Evolutionary conservation across 2,113 vertebrate species (phyloP), one percentile per base, ranked within the genome.

Genomic region (Myodes glareolus): DNA sequence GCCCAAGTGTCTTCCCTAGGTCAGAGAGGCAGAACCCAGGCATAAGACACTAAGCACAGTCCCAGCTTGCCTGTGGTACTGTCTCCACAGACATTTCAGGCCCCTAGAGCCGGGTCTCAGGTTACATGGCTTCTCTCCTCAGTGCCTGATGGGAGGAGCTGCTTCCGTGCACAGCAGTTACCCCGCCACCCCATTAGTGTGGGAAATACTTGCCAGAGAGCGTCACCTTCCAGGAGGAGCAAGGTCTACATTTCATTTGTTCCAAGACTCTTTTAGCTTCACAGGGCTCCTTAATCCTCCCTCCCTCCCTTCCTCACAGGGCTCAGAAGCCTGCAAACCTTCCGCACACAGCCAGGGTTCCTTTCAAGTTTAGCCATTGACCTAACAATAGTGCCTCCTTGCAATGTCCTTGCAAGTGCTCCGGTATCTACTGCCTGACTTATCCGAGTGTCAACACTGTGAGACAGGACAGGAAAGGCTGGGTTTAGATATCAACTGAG

Each of bases 191-290:
- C 91, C 36, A 76, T 94, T 92, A 93, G 68, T 39, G 52, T 58
- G 81, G 86, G 96, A 97, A 97, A 97, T 95, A 89, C 68, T 95
- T 96, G 73, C 86, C 94, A 92, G 76, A 80, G n/a, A 91, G 36
- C 17, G 1, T 94, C 89, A 92, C 68, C 33, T 45, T 88, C 70
- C 68, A 89, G 85, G 88, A 89, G 89, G 55, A 96, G 75, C 55
- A 73, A 93, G 92, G 17, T 58, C 95, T 33, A 3, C 7, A 31
- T 80, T 88, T 94, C 87, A 65, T 88, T 75, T 95, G 88, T 94
- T 67, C 95, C 72, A 47, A 87, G 85, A 82, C 50, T 82, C 67
- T 95, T 81, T 80, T n/a, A 80, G 80, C 72, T 88, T 81, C 61
- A 55, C 75, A 45, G 75, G 39, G 21, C 78, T 92, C 80, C 61